phyloP scores from a whole-genome alignment of 2,888 invertebrate genomes.

The Drosophila macrospina region DNA sequence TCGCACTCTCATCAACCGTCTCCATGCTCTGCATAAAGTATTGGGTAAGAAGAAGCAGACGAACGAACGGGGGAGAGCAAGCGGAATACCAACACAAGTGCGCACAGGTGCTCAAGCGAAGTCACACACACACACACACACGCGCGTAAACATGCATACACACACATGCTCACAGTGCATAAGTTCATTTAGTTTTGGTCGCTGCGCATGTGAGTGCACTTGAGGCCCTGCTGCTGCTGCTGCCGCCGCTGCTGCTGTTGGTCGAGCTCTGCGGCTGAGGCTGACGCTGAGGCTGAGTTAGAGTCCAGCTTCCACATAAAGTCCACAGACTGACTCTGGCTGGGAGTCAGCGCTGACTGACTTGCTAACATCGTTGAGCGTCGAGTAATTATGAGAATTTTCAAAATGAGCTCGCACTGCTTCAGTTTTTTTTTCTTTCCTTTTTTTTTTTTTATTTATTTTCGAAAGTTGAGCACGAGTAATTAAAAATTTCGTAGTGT shows the following conservation, averaged over 20 bases:
- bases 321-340: slow-evolving; percentile 18
- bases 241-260: not conserved
- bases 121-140: slow-evolving; percentile 54
- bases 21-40: slow-evolving; percentile 11
- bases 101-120: slow-evolving; percentile 73
- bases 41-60: slow-evolving; percentile 26
- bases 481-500: slow-evolving; percentile 77
- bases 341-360: slow-evolving; percentile 45
- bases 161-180: slow-evolving; percentile 45
- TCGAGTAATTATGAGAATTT: slow-evolving; percentile 71
- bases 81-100: slow-evolving; percentile 26
- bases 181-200: slow-evolving; percentile 74
- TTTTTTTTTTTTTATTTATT: too few species aligned
- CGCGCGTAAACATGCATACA: slow-evolving; percentile 46
- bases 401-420: slow-evolving; percentile 71
- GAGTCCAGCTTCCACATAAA: slow-evolving; percentile 37
- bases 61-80: not conserved
- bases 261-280: not conserved
- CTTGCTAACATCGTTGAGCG: slow-evolving; percentile 55
- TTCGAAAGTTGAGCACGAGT: slow-evolving; percentile 74
- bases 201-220: slow-evolving; percentile 75
- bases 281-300: slow-evolving; percentile 14
- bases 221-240: slow-evolving; percentile 42
- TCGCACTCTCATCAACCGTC: slow-evolving; percentile 34
- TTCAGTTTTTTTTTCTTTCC: slow-evolving; percentile 35